Base-by-base conservation (phyloP, 2,888 invertebrate species). In the Dichetophora obliterata region DNA sequence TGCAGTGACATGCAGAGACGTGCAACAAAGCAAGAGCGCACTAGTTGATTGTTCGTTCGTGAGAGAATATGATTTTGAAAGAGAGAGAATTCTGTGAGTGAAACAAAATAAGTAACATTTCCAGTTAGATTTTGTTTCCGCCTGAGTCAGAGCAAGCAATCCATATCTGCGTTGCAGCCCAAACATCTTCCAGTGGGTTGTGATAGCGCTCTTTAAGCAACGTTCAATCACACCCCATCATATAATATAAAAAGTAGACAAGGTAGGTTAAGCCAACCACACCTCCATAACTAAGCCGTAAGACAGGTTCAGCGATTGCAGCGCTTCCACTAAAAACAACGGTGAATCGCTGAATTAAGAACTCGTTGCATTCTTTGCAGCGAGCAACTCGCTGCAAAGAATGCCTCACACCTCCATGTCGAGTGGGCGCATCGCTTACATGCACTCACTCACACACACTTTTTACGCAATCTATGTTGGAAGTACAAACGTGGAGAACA, bases 31-130 rank as follows among this genome's bases (percentile, higher is more conserved):
- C 74, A 77, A 69, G 70, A 75, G 57, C 81, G 80, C 81, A 73
- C 68, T 75, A 75, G 83, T 80, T 82, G 82, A 83, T 85, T 77
- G 79, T 77, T 19, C 61, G 43, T 14, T 16, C 11, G 16, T n/a
- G 54, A 70, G 50, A 50, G 54, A 69, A 31, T 3, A 16, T 14
- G 31, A 9, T 1, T 16, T 22, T 43, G 19, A 43, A 34, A 16
- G 66, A 66, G 24, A 70, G 34, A 70, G 27, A n/a, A n/a, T 31
- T 34, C 11, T 27, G 57, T 3, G 57, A 11, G 57, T 48, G 24
- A 24, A 69, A 24, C 2, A 3, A 5, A 27, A 1, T 19, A n/a
- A 52, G 52, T 16, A 69, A 31, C 6, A 16, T 9, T 16, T 37
- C 31, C 3, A 59, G 43, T 5, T 61, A 22, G 24, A 48, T 61